Conservation (phyloP, 2,113 vertebrate genomes). For the Entosphenus tridentatus region DNA sequence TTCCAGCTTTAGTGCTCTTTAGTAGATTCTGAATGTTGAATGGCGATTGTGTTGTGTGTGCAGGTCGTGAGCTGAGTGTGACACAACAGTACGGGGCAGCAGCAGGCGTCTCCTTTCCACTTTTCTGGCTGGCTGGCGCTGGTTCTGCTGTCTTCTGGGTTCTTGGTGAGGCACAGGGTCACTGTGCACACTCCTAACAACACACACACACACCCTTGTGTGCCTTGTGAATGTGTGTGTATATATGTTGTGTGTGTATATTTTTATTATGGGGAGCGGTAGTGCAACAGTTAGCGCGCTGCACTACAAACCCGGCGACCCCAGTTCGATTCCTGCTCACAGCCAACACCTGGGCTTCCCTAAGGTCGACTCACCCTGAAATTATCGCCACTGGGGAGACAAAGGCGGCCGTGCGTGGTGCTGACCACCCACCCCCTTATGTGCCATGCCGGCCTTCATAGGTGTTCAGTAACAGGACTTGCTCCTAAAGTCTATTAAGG, state of each 20-base stretch:
- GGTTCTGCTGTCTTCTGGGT: conserved; percentile 69
- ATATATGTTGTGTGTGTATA: not conserved
- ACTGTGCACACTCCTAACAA: not conserved
- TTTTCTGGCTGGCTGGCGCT: conserved; percentile 70
- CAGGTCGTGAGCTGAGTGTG: conserved; percentile 41
- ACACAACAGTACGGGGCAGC: conserved; percentile 53
- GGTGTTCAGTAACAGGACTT: too few species aligned
- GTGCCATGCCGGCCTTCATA: too few species aligned
- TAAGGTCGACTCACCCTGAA: too few species aligned
- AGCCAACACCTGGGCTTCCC: too few species aligned
- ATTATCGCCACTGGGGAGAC: too few species aligned
- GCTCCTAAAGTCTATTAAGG: too few species aligned
- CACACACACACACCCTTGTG: not conserved
- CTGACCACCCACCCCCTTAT: too few species aligned
- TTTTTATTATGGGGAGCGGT: accelerated
- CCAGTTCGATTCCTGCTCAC: too few species aligned
- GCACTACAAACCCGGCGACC: too few species aligned
- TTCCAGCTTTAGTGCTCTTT: too few species aligned
- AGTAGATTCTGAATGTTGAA: too few species aligned
- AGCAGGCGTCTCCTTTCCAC: conserved; percentile 43
- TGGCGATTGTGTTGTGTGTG: not conserved
- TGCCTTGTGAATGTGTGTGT: not conserved
- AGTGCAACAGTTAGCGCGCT: not conserved
- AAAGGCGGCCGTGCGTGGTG: too few species aligned
- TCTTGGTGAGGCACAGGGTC: conserved; percentile 29